These are phyloP conservation scores for Pammene aurita DNA, from an alignment of 2,888 invertebrate species.

Conservation along the genomic window DNA sequence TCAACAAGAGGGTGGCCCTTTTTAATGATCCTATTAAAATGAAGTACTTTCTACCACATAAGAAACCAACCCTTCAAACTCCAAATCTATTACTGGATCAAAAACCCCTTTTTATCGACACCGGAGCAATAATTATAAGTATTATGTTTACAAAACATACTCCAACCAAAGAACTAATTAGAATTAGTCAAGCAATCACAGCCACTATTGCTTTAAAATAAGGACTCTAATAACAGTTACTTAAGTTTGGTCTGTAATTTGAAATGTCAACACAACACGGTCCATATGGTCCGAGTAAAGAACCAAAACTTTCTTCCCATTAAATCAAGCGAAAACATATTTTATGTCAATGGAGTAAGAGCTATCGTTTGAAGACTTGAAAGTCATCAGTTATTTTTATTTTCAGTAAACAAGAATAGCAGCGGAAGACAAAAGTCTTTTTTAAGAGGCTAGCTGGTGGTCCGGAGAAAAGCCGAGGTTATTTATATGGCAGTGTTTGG, in stretches of 20 bases:
- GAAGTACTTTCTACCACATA: conserved; percentile 6
- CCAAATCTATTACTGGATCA: conserved; percentile 16
- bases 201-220: not conserved
- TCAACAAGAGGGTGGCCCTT: conserved; percentile 9
- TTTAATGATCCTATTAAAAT: conserved; percentile 25
- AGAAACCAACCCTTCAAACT: conserved; percentile 18
- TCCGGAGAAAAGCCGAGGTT: conserved; percentile 53
- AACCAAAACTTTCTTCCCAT: conserved; percentile 4
- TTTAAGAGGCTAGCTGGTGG: conserved; percentile 63
- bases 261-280: conserved; percentile 54
- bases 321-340: not conserved
- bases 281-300: conserved; percentile 64
- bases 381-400: conserved; percentile 49
- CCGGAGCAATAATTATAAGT: conserved; percentile 9
- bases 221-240: conserved; percentile 4
- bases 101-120: conserved; percentile 24
- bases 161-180: not conserved
- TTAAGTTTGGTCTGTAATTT: conserved; percentile 29
- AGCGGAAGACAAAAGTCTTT: conserved; percentile 73
- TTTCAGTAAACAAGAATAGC: conserved; percentile 63
- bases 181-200: conserved; percentile 5
- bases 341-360: conserved; percentile 5
- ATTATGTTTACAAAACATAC: conserved; percentile 31
- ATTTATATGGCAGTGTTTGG: conserved; percentile 44
- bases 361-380: conserved; percentile 6